Conservation (phyloP, 64 coral and sea anemone species). For the Cladopsammia gracilis region DNA sequence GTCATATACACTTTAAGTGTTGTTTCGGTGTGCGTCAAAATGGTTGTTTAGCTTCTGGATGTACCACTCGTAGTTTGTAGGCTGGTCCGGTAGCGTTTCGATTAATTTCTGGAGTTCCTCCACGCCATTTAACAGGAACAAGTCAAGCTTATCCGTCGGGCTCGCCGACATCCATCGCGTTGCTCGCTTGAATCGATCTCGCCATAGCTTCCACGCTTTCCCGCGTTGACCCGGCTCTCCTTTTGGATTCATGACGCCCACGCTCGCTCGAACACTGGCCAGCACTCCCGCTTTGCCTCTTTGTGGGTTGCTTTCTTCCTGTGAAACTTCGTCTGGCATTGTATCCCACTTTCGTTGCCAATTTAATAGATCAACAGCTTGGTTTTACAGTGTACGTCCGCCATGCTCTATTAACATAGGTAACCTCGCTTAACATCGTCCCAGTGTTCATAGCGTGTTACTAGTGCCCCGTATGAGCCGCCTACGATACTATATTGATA, state of each 20-base stretch:
- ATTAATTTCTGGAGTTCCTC: conserved; percentile 59
- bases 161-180: conserved; percentile 30
- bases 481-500: no score
- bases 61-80: conserved; percentile 40
- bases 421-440: no score
- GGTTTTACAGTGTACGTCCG: neutral
- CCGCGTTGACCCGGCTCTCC: conserved; percentile 29
- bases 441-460: no score
- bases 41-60: conserved; percentile 18
- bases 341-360: neutral
- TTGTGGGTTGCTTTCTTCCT: neutral
- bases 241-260: neutral
- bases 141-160: conserved; percentile 17
- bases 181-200: conserved; percentile 13
- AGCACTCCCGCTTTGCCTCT: neutral
- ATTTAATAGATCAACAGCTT: neutral
- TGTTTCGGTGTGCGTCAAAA: conserved; percentile 65
- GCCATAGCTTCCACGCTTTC: conserved; percentile 50
- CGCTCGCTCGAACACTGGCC: neutral
- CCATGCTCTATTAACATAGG: neutral
- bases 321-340: neutral
- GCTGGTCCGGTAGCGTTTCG: conserved; percentile 45
- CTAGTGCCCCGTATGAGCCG: no score
- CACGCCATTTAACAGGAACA: conserved; percentile 33
- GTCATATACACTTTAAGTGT: no score